phyloP scores from a whole-genome alignment of 2,113 vertebrate species.

The Ovis canadensis region DNA sequence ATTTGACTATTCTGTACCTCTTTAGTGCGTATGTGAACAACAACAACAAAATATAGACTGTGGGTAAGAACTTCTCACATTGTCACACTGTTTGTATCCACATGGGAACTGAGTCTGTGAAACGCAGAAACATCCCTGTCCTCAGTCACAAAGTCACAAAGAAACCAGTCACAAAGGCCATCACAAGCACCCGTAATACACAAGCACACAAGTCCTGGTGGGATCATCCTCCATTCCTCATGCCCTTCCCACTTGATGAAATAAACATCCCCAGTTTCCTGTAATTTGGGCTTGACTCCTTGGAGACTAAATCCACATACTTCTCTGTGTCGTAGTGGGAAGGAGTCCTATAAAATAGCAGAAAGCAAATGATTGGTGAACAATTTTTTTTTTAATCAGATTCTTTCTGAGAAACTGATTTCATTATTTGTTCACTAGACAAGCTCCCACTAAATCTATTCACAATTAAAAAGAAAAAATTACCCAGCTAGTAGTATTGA shows the following conservation, averaged over 20 bases:
- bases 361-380: constrained; percentile 79
- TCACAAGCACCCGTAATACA: neutral
- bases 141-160: too few relatives aligned
- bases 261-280: neutral
- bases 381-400: constrained; percentile 84
- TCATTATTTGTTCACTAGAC: constrained; percentile 82
- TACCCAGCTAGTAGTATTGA: constrained; percentile 78
- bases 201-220: neutral
- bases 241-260: neutral
- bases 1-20: neutral
- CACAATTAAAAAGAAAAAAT: constrained; percentile 74
- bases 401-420: constrained; percentile 79
- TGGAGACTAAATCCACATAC: neutral
- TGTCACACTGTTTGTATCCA: neutral
- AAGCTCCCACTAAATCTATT: constrained; percentile 78
- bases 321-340: constrained; percentile 50
- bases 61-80: neutral
- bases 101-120: neutral
- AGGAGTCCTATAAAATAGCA: constrained; percentile 75
- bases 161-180: neutral
- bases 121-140: neutral
- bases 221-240: neutral
- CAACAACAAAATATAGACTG: neutral
- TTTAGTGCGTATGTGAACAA: neutral
- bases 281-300: neutral